These are phyloP conservation scores for Drosophila tropicalis DNA, from an alignment of 1,140 invertebrate species.

Conservation along the genomic window DNA sequence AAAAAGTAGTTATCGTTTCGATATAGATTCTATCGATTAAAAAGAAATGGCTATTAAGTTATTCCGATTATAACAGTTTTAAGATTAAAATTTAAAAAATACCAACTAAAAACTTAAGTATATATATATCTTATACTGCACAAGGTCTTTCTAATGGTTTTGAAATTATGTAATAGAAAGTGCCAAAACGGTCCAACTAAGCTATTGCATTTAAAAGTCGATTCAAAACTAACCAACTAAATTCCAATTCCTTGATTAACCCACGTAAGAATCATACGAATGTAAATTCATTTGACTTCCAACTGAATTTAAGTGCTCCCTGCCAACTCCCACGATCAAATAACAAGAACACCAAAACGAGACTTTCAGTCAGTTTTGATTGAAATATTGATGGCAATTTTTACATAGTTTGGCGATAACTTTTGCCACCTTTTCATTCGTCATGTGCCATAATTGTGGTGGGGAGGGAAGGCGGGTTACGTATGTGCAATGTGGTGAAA, in stretches of 20 bases:
- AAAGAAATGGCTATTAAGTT: too few species aligned
- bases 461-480: background rate
- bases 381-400: conserved; percentile 73
- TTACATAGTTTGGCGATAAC: conserved; percentile 61
- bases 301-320: background rate
- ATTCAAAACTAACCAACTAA: too few species aligned
- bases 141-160: too few species aligned
- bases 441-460: background rate
- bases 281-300: background rate
- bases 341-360: background rate
- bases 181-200: too few species aligned
- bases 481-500: conserved; percentile 56
- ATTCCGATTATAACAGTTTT: too few species aligned
- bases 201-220: too few species aligned
- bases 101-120: too few species aligned
- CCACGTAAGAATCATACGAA: background rate
- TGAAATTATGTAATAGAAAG: too few species aligned
- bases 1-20: too few species aligned
- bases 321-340: background rate
- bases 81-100: too few species aligned
- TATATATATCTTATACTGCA: too few species aligned
- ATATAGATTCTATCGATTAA: too few species aligned
- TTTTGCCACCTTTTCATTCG: background rate
- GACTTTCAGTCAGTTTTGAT: conserved; percentile 65
- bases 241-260: background rate